Evolutionary conservation across 2,113 vertebrate genomes (phyloP).

Genomic region (Hystrix cristata): DNA sequence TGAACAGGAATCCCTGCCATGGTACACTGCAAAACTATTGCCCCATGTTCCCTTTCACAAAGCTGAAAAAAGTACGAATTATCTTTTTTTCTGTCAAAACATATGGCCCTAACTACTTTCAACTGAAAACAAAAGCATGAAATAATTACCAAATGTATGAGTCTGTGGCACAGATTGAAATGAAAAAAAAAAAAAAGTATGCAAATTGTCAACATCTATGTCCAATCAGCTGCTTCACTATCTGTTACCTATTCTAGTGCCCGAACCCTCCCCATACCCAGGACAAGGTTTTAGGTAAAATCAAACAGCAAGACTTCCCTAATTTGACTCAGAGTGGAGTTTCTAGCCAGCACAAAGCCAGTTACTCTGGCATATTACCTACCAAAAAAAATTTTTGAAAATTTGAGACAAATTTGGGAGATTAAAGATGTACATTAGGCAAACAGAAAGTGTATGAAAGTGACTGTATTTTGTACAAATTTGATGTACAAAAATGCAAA

Average conservation of each 20-base stretch:
- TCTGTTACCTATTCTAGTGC: background rate
- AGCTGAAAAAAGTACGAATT: constrained; percentile 66
- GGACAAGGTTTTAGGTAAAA: constrained; percentile 37
- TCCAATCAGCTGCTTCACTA: constrained; percentile 21
- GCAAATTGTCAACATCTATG: constrained; percentile 55
- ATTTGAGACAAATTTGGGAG: background rate
- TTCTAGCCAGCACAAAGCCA: background rate
- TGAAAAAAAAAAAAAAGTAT: constrained; percentile 24
- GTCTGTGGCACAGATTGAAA: constrained; percentile 73
- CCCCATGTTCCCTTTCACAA: constrained; percentile 62
- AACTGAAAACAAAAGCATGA: constrained; percentile 81
- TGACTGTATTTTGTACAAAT: background rate
- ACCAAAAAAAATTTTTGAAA: background rate
- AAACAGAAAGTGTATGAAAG: background rate
- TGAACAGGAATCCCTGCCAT: constrained; percentile 46
- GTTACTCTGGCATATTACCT: background rate
- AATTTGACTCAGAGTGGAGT: background rate
- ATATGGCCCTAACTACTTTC: constrained; percentile 76
- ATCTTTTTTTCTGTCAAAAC: constrained; percentile 80
- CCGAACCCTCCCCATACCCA: background rate
- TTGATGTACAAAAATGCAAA: background rate
- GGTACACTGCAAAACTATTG: constrained; percentile 61
- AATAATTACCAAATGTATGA: constrained; percentile 80
- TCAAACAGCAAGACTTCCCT: background rate
- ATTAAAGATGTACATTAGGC: background rate